These are phyloP conservation scores for Thysanoteuthis rhombus DNA, from an alignment of 2,888 invertebrate genomes.

Conservation along the genomic window DNA sequence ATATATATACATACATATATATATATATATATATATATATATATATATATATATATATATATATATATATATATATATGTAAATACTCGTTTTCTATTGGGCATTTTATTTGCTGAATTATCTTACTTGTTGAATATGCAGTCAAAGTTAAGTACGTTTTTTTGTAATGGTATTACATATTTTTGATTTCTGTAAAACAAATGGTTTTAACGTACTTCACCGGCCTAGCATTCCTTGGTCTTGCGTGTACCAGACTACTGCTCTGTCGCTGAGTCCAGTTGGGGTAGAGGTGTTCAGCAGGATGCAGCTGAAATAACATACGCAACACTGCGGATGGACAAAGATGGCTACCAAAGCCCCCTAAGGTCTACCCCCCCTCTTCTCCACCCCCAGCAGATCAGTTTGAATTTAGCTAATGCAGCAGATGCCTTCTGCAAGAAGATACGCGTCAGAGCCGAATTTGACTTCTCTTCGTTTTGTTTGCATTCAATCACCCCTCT, in stretches of 20 bases:
- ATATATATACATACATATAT: no score
- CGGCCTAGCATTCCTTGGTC: not conserved
- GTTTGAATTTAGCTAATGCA: not conserved
- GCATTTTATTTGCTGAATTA: no score
- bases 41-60: no score
- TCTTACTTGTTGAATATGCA: no score
- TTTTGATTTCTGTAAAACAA: no score
- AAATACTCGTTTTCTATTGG: no score
- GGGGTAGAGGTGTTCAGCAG: not conserved
- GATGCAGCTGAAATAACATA: slow-evolving; percentile 12
- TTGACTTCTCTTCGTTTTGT: not conserved
- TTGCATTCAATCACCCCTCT: not conserved
- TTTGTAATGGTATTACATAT: no score
- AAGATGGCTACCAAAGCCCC: not conserved
- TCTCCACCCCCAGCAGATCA: not conserved
- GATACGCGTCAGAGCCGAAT: not conserved
- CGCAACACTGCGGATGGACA: not conserved
- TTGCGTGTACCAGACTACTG: not conserved
- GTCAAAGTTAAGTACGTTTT: no score
- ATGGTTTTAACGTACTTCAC: not conserved
- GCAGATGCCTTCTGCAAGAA: not conserved
- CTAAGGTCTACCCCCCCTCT: not conserved
- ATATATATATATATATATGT: no score
- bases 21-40: no score
- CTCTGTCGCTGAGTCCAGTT: not conserved